Evolutionary conservation across 2,113 vertebrate species (phyloP).

Genomic region (Colossoma macropomum): DNA sequence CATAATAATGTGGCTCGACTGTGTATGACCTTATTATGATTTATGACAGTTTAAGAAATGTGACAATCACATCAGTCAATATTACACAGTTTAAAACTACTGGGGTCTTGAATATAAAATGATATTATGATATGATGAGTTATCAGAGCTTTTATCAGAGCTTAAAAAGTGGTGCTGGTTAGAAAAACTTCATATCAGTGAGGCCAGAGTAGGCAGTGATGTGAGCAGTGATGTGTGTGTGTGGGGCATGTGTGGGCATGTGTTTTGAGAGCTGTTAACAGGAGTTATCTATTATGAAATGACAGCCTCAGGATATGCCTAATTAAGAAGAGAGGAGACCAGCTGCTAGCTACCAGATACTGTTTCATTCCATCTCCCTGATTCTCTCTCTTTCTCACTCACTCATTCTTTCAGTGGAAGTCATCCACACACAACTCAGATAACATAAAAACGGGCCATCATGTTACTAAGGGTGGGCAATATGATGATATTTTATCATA

Average conservation of each 20-base stretch:
- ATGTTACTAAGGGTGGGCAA: too few relatives aligned
- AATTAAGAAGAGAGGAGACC: constrained; percentile 44
- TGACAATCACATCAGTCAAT: too few relatives aligned
- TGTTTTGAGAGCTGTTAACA: constrained; percentile 33
- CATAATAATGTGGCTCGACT: too few relatives aligned
- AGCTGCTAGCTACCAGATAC: constrained; percentile 27
- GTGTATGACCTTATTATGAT: too few relatives aligned
- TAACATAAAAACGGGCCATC: not conserved
- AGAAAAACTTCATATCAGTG: not conserved
- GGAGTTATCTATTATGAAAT: constrained; percentile 26
- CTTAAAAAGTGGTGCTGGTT: too few relatives aligned
- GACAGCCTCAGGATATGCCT: constrained; percentile 24
- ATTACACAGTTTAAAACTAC: too few relatives aligned
- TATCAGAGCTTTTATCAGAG: too few relatives aligned
- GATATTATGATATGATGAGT: too few relatives aligned
- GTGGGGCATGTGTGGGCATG: constrained; percentile 2
- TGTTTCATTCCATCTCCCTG: not conserved
- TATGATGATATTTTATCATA: too few relatives aligned
- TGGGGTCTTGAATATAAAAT: too few relatives aligned
- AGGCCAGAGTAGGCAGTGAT: not conserved
- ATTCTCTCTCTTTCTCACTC: not conserved
- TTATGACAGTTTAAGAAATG: too few relatives aligned
- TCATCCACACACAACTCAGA: not conserved
- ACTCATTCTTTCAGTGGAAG: not conserved
- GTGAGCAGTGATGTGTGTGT: not conserved